Evolutionary conservation across 2,113 vertebrate genomes (phyloP), one percentile per base, ranked within the genome.

Genomic region (Lanius collurio): DNA sequence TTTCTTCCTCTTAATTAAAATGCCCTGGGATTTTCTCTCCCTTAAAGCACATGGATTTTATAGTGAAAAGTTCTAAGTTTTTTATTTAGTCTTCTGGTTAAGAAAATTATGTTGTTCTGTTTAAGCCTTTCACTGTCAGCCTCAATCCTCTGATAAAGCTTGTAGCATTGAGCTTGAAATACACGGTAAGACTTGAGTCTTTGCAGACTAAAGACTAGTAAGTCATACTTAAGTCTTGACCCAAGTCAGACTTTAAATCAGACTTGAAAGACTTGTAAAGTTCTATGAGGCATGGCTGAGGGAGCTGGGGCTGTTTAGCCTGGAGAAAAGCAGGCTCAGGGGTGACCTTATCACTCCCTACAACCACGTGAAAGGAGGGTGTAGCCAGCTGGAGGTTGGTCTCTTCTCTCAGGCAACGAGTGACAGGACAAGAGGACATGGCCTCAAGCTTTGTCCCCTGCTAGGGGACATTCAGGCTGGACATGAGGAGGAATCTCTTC

Each of bases 301-400:
- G 30, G 41, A 1, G n/a, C 15, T 69, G 70, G 9, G 0, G 18
- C 1, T 62, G 30, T 62, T 83, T 31, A 27, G 6, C 14, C n/a
- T 76, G 87, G 14, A 55, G n/a, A 69, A 62, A 26, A 76, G 26
- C 41, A 42, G 21, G 21, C 21, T 49, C 19, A 37, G 6, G 21
- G 11, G 8, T 41, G 47, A 55, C 26, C 6, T 55, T 27, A 35
- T 9, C 0, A 0, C n/a, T 59, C 22, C 41, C 30, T 69, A 13
- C 0, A 53, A 26, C 28, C 4, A 7, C 8, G 26, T 35, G 47
- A 31, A 60, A 47, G 30, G 14, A 69, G 46, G n/a, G 2, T 55
- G 41, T 3, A 13, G 14, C n/a, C 47, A 31, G 41, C 13, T 41
- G 24, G 39, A 13, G 4, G 1, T 26, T 0, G 0, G 33, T 0